Evolutionary conservation across 2,797 vertebrate species (phyloP).

Genomic region (Allobates femoralis): DNA sequence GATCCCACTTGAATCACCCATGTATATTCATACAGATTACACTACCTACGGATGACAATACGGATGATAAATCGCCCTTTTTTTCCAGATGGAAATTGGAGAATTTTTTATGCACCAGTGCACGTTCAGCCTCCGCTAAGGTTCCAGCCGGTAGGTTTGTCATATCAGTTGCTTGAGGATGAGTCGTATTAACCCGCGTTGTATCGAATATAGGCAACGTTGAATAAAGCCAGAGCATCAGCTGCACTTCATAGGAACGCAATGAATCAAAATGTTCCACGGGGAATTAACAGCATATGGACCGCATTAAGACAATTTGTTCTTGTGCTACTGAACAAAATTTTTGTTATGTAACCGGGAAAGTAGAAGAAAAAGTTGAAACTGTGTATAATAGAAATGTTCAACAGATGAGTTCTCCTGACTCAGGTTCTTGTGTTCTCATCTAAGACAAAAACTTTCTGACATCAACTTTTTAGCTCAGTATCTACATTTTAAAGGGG

Average conservation of each 20-base stretch:
- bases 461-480: neutral
- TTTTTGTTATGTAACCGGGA: slow-evolving; percentile 31
- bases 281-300: slow-evolving; percentile 42
- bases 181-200: neutral
- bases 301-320: slow-evolving; percentile 24
- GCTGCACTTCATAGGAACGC: slow-evolving; percentile 31
- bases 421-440: neutral
- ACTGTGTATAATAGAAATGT: neutral
- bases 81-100: too few relatives aligned
- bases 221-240: slow-evolving; percentile 17
- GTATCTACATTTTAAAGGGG: too few relatives aligned
- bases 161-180: neutral
- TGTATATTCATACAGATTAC: too few relatives aligned
- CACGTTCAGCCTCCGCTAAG: too few relatives aligned
- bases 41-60: too few relatives aligned
- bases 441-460: neutral
- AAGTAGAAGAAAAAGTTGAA: neutral
- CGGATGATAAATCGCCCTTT: too few relatives aligned
- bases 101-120: too few relatives aligned
- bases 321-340: neutral
- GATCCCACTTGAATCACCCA: too few relatives aligned
- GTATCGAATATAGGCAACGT: neutral
- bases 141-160: too few relatives aligned
- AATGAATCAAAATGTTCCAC: slow-evolving; percentile 37
- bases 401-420: neutral